Conservation (phyloP, 2,797 vertebrate species). For the Tiaroga cobitis region DNA sequence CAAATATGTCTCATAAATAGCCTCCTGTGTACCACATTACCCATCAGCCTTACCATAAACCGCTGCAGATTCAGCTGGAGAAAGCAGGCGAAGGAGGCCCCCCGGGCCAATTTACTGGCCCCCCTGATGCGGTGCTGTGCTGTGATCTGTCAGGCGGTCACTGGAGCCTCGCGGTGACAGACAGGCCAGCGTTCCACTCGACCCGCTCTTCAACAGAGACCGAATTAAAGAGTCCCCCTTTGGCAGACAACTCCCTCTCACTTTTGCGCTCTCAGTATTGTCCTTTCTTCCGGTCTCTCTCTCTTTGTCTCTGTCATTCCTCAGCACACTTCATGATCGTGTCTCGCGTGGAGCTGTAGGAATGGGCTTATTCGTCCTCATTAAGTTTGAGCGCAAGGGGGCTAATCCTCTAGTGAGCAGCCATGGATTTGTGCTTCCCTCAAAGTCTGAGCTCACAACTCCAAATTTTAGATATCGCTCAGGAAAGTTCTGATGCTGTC, state of each 20-base stretch:
- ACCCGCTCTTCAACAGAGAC: conserved; percentile 60
- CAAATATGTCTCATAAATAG: conserved; percentile 52
- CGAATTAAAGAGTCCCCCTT: conserved; percentile 65
- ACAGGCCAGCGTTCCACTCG: conserved; percentile 65
- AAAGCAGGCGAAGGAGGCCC: conserved; percentile 50
- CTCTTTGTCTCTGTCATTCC: conserved; percentile 56
- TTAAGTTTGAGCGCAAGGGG: conserved; percentile 60
- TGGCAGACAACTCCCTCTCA: conserved; percentile 49
- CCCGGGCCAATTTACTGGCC: conserved; percentile 61
- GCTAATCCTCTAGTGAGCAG: conserved; percentile 65
- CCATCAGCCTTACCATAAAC: conserved; percentile 42
- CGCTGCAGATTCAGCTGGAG: conserved; percentile 41
- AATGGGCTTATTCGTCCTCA: conserved; percentile 67
- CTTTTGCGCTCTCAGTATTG: conserved; percentile 22
- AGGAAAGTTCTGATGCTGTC: conserved; percentile 49
- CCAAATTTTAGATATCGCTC: conserved; percentile 60
- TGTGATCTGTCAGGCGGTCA: conserved; percentile 64
- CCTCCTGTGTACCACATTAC: conserved; percentile 47
- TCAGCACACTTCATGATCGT: conserved; percentile 64
- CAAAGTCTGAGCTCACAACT: conserved; percentile 60
- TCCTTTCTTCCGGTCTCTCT: conserved; percentile 46
- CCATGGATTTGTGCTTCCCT: conserved; percentile 61
- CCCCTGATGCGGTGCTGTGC: conserved; percentile 56
- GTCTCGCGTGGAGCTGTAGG: conserved; percentile 61
- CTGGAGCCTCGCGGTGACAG: conserved; percentile 66